These are phyloP conservation scores for Dromococcyx pavoninus DNA, from an alignment of 2,797 vertebrate genomes.

Conservation along the genomic window DNA sequence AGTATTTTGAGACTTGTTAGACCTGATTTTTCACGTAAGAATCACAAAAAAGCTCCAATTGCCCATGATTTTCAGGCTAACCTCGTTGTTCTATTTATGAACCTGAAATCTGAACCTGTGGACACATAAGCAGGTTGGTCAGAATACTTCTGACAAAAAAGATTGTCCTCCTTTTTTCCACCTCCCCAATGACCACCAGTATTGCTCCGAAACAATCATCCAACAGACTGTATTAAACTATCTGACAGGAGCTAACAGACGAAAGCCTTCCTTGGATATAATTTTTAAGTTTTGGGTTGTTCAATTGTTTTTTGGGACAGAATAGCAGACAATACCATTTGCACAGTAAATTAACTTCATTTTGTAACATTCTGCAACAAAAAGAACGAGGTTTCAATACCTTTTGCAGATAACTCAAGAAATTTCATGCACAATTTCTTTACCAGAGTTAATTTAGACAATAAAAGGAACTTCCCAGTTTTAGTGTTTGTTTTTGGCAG, in stretches of 20 bases:
- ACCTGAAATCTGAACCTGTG: not conserved
- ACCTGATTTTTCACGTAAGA: not conserved
- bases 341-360: not conserved
- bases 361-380: not conserved
- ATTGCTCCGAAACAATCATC: not conserved
- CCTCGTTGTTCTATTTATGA: not conserved
- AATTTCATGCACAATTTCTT: not conserved
- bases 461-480: not conserved
- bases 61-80: not conserved
- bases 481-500: not conserved
- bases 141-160: not conserved
- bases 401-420: not conserved
- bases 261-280: not conserved
- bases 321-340: not conserved
- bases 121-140: not conserved
- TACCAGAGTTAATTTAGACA: not conserved
- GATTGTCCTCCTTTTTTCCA: not conserved
- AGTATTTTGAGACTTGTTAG: not conserved
- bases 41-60: not conserved
- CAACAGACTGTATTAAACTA: not conserved
- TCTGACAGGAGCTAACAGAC: not conserved
- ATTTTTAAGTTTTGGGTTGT: not conserved
- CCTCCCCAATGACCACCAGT: not conserved
- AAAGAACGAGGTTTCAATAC: not conserved
- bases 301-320: not conserved